Base-by-base conservation (phyloP, 2,113 vertebrate genomes). In the Epinephelus lanceolatus region DNA sequence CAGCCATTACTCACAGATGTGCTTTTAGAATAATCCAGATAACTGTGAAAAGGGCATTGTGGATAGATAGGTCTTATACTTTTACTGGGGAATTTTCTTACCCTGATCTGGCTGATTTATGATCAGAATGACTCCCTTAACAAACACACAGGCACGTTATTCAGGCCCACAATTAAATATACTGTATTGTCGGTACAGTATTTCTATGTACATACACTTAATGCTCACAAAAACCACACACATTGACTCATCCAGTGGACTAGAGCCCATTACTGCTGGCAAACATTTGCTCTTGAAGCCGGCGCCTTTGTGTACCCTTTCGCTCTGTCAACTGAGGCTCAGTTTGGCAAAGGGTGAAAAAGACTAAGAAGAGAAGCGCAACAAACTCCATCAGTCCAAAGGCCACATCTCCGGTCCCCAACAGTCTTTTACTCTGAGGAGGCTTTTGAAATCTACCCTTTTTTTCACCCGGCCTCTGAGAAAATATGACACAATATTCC, bases 231-330 rank as follows among this genome's bases (percentile, higher is more conserved):
- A 63, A 78, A 49, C 18, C 67, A 72, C 71, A 77, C 87, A 76
- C 51, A 76, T 78, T 83, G 49, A 73, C 80, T 76, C 66, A n/a
- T 56, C 75, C 57, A 60, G 76, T 85, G 61, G 76, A 87, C 81
- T 80, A 11, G 25, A 91, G 83, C 78, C 73, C 81, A 85, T 89
- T 91, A 87, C 79, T 70, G 77, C 78, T 74, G 86, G 91, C 81
- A 93, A 94, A 94, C 89, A 89, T 93, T 90, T 91, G 75, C 81
- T 68, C 85, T 87, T 12, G 61, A 86, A 81, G 85, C 71, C 66
- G 15, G 63, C 3, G 57, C 72, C 76, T 87, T 86, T 91, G 90
- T 94, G 85, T 90, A 81, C 80, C 74, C 77, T 71, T 72, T 72
- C 57, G 25, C 86, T 89, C 71, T 86, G 86, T 89, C 81, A 87